phyloP scores from a whole-genome alignment of 2,113 vertebrate genomes.

The Phainopepla nitens region DNA sequence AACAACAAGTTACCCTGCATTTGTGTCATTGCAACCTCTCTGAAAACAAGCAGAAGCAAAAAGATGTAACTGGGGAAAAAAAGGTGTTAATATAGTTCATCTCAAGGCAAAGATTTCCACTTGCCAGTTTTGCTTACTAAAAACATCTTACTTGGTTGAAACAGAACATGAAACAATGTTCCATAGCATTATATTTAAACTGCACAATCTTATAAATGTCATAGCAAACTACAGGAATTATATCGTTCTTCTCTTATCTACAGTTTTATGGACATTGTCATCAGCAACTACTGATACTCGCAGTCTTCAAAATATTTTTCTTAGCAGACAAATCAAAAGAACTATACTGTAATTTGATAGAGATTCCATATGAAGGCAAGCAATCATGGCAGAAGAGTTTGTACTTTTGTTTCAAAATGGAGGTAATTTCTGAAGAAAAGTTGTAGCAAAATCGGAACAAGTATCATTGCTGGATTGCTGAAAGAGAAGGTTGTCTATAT shows the following conservation, averaged over 20 bases:
- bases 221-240: neutral
- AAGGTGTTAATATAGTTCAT: neutral
- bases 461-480: neutral
- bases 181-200: neutral
- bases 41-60: neutral
- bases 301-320: neutral
- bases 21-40: neutral
- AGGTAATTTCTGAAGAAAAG: neutral
- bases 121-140: neutral
- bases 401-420: neutral
- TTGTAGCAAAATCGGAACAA: neutral
- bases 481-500: neutral
- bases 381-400: neutral
- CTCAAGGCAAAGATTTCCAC: neutral
- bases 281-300: neutral
- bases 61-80: neutral
- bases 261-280: neutral
- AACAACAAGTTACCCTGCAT: neutral
- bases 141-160: neutral
- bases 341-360: neutral
- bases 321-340: neutral
- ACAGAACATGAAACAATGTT: neutral
- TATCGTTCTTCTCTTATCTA: neutral
- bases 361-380: neutral
- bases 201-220: neutral